Conservation (phyloP, 2,113 vertebrate species). For the Rallus limicola region DNA sequence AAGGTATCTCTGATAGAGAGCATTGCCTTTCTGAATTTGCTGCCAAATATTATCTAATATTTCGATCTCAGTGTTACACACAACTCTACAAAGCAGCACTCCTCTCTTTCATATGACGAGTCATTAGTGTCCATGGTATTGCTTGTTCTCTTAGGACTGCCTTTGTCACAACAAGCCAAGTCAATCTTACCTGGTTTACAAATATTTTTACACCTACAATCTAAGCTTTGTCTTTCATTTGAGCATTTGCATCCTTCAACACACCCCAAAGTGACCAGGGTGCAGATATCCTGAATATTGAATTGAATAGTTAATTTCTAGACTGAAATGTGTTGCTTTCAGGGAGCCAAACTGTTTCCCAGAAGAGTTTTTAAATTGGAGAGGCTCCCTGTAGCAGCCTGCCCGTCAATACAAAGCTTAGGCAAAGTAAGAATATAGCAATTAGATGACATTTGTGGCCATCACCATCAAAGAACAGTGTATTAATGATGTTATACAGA, state of each 20-base stretch:
- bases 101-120: background rate
- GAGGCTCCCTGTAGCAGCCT: background rate
- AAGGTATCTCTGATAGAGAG: background rate
- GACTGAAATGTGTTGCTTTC: background rate
- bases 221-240: background rate
- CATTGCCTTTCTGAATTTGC: background rate
- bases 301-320: background rate
- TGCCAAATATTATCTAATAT: background rate
- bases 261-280: background rate
- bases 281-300: background rate
- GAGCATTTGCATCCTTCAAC: background rate
- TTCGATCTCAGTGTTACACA: background rate
- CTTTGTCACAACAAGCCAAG: background rate
- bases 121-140: background rate
- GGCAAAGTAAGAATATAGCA: conserved; percentile 5
- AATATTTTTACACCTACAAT: background rate
- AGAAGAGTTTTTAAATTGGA: conserved; percentile 2
- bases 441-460: conserved; percentile 60
- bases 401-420: conserved; percentile 23
- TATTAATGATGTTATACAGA: conserved; percentile 66
- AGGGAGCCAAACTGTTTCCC: conserved; percentile 36
- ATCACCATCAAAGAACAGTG: conserved; percentile 53
- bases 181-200: background rate
- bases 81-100: background rate
- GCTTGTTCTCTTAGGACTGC: background rate